Conservation (phyloP, 2,797 vertebrate species). For the Microctenopoma steveboyesi region DNA sequence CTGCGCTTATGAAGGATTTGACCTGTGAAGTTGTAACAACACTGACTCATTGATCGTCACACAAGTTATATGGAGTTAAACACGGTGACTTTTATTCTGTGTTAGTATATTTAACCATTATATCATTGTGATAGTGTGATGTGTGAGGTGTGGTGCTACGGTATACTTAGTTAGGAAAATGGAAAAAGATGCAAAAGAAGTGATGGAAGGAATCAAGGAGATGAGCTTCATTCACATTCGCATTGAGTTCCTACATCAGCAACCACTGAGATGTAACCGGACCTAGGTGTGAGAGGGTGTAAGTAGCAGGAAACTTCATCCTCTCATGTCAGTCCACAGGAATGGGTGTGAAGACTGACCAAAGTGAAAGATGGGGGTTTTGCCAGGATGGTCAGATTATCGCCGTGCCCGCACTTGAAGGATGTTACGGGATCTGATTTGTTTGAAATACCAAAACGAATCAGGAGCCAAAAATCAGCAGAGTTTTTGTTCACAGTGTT, state of each 20-base stretch:
- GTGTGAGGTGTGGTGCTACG: background rate
- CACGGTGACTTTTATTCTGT: background rate
- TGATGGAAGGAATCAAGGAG: background rate
- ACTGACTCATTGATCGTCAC: slow-evolving; percentile 2
- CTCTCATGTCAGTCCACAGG: slow-evolving; percentile 38
- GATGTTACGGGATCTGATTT: slow-evolving; percentile 6
- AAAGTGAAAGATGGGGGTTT: slow-evolving; percentile 27
- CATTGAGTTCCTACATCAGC: background rate
- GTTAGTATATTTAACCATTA: background rate
- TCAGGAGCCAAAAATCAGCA: background rate
- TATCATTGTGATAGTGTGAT: background rate
- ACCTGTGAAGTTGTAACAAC: background rate
- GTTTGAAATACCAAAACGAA: slow-evolving; percentile 2
- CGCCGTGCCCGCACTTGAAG: slow-evolving; percentile 7
- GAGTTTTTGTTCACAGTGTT: slow-evolving; percentile 27
- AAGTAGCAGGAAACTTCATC: slow-evolving; percentile 33
- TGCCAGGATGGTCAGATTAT: slow-evolving; percentile 24
- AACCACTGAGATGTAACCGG: background rate
- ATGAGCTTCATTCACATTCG: slow-evolving; percentile 1
- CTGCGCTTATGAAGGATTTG: slow-evolving; percentile 43
- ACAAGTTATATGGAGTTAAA: background rate
- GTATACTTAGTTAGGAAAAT: background rate
- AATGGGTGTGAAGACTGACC: slow-evolving; percentile 25
- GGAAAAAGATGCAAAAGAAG: background rate
- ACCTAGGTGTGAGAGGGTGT: slow-evolving; percentile 7